Base-by-base conservation (phyloP, 2,113 vertebrate species). In the Oncorhynchus masou region DNA sequence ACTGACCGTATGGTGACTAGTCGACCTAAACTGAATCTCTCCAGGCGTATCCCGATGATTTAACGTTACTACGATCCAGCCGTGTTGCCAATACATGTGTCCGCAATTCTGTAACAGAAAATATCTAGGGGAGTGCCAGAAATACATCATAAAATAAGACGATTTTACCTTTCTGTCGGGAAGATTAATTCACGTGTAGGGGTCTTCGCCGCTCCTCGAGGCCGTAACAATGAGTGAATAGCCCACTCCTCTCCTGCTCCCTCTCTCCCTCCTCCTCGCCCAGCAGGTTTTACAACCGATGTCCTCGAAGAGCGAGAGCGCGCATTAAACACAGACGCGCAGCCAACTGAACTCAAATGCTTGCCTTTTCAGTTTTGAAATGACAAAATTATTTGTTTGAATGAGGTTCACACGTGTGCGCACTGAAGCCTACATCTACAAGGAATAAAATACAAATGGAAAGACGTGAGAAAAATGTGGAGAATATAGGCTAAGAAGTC, bases 141-240 rank as follows among this genome's bases (percentile, higher is more conserved):
- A 11, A 73, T 34, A 34, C n/a, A 7, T 20, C 39, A 34, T 19
- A 9, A 68, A n/a, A 45, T 24, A 15, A 29, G 12, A 13, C 68
- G 1, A 16, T 25, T 31, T 68, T 90, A 92, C 91, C 90, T 85
- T 81, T 67, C 27, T 1, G 60, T 27, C 54, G 67, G 2, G 31
- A n/a, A 19, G 19, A 16, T 69, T 48, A 15, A 69, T 39, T 45
- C 54, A 85, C 84, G 80, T 76, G 85, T 8, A 59, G 75, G 24
- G 62, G 51, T 87, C 85, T 84, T 65, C 76, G 72, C 59, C 69
- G 78, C 71, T 86, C 82, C 81, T 84, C 81, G 68, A 80, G 65
- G 76, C 70, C 70, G 78, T 85, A 90, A 90, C 89, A 91, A 91
- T 90, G 88, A 89, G 70, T 82, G 86, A 79, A 24, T 62, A 8